Conservation (phyloP, 2,113 vertebrate genomes). For the Stictonetta naevosa region DNA sequence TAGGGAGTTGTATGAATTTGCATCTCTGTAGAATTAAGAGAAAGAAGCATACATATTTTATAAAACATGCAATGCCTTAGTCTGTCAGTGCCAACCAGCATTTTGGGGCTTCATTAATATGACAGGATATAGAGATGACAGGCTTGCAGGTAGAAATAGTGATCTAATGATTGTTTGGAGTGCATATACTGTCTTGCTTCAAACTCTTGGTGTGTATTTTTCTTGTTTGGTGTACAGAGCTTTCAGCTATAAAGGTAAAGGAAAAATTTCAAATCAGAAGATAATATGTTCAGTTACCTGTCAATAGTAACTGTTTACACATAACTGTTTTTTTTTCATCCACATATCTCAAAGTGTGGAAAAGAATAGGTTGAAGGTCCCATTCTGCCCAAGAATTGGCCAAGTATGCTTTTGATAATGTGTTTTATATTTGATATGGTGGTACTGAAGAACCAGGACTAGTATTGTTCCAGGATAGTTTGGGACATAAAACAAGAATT, state of each 20-base stretch:
- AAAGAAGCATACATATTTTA: constrained; percentile 1
- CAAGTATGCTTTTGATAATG: neutral
- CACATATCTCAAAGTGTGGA: neutral
- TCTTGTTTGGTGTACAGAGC: neutral
- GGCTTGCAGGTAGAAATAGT: constrained; percentile 56
- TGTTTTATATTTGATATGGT: neutral
- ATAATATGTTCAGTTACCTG: neutral
- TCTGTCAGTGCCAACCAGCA: constrained; percentile 21
- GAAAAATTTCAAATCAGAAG: neutral
- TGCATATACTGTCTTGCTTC: neutral
- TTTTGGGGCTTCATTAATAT: constrained; percentile 52
- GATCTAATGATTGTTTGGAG: constrained; percentile 36
- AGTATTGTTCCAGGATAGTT: neutral
- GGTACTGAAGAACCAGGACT: neutral
- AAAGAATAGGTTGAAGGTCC: neutral
- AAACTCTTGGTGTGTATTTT: neutral
- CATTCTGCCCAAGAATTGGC: neutral
- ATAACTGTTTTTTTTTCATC: neutral
- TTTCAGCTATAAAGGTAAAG: neutral
- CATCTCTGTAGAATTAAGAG: constrained; percentile 24
- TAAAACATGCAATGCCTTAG: neutral
- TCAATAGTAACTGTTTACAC: neutral
- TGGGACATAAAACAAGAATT: neutral
- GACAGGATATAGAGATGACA: constrained; percentile 47
- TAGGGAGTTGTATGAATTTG: constrained; percentile 44